These are phyloP conservation scores for Trichechus manatus DNA, from an alignment of 2,113 vertebrate species.

Conservation along the genomic window DNA sequence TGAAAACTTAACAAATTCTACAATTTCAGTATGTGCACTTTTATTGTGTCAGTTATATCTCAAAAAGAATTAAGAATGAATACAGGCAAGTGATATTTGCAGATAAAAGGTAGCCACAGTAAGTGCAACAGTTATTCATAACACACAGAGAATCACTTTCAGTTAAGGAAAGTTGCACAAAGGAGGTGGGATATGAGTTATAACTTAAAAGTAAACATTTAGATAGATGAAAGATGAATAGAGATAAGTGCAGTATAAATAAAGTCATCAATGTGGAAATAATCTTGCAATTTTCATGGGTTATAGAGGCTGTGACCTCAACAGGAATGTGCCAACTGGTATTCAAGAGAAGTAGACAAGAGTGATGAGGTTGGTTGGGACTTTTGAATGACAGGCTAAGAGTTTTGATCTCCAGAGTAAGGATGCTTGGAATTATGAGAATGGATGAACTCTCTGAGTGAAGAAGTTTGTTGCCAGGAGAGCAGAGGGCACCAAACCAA, in stretches of 20 bases:
- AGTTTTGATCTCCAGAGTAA: neutral
- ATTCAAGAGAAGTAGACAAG: neutral
- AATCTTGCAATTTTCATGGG: neutral
- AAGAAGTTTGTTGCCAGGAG: neutral
- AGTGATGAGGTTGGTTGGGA: neutral
- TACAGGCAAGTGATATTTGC: neutral
- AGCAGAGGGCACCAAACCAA: neutral
- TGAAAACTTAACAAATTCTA: neutral
- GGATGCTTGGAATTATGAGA: neutral
- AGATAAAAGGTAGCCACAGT: neutral
- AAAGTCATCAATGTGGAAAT: neutral
- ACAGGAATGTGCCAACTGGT: neutral
- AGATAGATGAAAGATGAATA: neutral
- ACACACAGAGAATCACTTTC: neutral
- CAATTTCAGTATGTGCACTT: neutral
- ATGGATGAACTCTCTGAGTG: neutral
- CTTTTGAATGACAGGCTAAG: neutral
- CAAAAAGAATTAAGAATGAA: neutral
- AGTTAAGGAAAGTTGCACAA: neutral
- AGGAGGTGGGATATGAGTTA: neutral
- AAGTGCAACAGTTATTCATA: neutral
- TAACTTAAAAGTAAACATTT: neutral
- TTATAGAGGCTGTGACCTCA: neutral
- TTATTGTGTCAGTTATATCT: neutral
- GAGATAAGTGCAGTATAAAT: neutral